phyloP scores from a whole-genome alignment of 2,888 invertebrate species.

The Polydesmus complanatus region DNA sequence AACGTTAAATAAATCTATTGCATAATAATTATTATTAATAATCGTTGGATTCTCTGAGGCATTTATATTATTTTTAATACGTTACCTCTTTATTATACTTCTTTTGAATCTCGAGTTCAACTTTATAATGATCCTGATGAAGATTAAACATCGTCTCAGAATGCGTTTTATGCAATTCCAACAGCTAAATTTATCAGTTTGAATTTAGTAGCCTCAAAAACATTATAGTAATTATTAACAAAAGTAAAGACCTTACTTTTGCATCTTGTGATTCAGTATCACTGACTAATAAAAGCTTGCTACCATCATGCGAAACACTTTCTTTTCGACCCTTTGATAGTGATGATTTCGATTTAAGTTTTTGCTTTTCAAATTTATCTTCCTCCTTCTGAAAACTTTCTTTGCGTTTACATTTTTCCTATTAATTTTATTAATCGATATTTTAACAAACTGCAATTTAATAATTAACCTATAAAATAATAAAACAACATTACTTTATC shows the following conservation, averaged over 20 bases:
- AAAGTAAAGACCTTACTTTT: slow-evolving; percentile 18
- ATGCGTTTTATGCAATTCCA: slow-evolving; percentile 29
- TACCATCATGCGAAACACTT: slow-evolving; percentile 1
- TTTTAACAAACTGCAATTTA: background rate
- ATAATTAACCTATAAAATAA: background rate
- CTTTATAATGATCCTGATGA: slow-evolving; percentile 46
- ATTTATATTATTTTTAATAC: slow-evolving; percentile 23
- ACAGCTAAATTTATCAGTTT: slow-evolving; percentile 24
- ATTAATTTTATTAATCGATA: too few relatives aligned
- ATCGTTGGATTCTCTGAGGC: background rate
- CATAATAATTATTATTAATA: background rate
- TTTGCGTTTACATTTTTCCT: slow-evolving; percentile 22
- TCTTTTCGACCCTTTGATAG: slow-evolving; percentile 9
- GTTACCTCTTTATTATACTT: slow-evolving; percentile 63
- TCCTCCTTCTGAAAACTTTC: slow-evolving; percentile 20
- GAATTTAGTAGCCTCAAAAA: too few relatives aligned
- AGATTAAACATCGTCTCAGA: slow-evolving; percentile 27
- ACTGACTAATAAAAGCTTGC: slow-evolving; percentile 11
- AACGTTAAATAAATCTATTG: slow-evolving; percentile 35
- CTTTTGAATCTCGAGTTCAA: slow-evolving; percentile 61
- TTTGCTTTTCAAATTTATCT: slow-evolving; percentile 12
- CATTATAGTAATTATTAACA: too few relatives aligned
- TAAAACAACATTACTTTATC: slow-evolving; percentile 30
- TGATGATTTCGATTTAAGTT: background rate
- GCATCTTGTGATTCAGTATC: slow-evolving; percentile 20